Conservation (phyloP, 2,797 vertebrate species). For the Coendou prehensilis region DNA sequence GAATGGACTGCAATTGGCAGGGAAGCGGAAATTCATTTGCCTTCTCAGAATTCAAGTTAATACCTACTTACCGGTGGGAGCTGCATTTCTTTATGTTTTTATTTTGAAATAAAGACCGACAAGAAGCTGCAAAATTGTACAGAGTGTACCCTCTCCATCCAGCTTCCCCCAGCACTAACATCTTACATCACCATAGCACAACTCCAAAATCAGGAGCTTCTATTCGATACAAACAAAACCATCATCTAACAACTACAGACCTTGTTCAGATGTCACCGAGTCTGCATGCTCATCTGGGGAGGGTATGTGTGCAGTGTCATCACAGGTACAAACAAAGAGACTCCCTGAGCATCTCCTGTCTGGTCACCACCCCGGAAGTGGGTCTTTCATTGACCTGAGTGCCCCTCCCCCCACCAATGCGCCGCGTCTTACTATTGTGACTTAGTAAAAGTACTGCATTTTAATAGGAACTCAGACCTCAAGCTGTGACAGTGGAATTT, state of each 20-base stretch:
- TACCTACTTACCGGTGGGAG: background rate
- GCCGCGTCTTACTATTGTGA: too few relatives aligned
- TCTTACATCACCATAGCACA: fast-evolving
- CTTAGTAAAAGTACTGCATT: background rate
- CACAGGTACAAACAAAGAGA: background rate
- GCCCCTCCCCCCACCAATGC: background rate
- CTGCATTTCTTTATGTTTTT: background rate
- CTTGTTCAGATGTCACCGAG: background rate
- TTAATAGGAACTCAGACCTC: background rate
- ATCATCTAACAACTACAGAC: background rate
- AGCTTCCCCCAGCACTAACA: background rate
- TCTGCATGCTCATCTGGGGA: fast-evolving
- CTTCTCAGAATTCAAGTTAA: background rate
- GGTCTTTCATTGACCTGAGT: background rate
- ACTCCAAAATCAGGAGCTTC: background rate
- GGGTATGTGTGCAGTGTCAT: too few relatives aligned
- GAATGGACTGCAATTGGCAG: too few relatives aligned
- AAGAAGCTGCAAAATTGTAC: background rate
- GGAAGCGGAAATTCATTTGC: background rate
- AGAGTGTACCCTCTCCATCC: background rate
- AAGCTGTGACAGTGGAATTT: background rate
- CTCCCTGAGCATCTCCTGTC: fast-evolving
- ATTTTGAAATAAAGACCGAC: background rate
- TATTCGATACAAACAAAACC: background rate
- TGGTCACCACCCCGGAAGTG: background rate